phyloP scores from a whole-genome alignment of 1,140 invertebrate genomes.

The Heliconius melpomene region DNA sequence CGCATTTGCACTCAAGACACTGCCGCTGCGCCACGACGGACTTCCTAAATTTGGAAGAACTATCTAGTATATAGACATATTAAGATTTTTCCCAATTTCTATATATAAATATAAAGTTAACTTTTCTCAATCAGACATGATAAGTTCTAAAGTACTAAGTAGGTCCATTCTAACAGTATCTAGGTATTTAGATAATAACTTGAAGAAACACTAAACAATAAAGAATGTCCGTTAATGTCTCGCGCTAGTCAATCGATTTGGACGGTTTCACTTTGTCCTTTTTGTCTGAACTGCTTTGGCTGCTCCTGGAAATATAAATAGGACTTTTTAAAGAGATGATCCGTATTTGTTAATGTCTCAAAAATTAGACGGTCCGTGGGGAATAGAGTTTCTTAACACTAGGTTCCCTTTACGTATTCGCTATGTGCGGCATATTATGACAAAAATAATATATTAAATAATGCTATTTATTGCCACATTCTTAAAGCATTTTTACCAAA shows the following conservation, averaged over 20 bases:
- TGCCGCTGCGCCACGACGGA: too few species aligned
- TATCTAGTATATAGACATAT: neutral
- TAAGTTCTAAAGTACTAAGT: slow-evolving; percentile 34
- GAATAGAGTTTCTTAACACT: too few species aligned
- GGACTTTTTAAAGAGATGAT: neutral
- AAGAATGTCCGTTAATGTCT: slow-evolving; percentile 15
- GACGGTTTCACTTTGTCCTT: slow-evolving; percentile 73
- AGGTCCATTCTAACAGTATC: slow-evolving; percentile 35
- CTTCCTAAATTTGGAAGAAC: neutral
- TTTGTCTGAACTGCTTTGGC: slow-evolving; percentile 66
- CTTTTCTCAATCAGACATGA: slow-evolving; percentile 26
- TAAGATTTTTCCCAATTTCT: neutral
- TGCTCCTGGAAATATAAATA: slow-evolving; percentile 55
- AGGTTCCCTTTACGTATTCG: too few species aligned
- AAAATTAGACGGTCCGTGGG: too few species aligned
- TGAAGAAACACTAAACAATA: slow-evolving; percentile 34
- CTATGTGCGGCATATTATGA: too few species aligned
- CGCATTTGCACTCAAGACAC: too few species aligned
- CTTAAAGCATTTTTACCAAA: too few species aligned
- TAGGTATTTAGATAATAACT: slow-evolving; percentile 25
- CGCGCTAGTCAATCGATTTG: slow-evolving; percentile 68
- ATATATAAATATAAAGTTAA: slow-evolving; percentile 8
- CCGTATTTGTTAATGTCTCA: too few species aligned
- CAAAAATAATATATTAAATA: too few species aligned
- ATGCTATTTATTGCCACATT: too few species aligned